These are phyloP conservation scores for Nansenia antarctica DNA, from an alignment of 2,113 vertebrate genomes.

Conservation along the genomic window DNA sequence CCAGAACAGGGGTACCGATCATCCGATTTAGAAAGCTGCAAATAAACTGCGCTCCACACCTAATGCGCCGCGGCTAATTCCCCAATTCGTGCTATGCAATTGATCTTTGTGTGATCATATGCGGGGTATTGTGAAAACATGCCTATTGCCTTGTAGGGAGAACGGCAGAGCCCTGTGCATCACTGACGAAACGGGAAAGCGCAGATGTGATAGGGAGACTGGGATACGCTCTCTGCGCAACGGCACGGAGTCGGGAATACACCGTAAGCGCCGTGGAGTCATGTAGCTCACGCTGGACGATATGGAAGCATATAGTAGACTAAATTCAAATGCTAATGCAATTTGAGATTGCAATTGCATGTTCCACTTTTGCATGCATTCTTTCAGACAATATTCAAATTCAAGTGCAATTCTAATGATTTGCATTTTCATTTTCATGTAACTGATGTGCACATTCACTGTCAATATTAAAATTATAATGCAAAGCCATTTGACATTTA, in stretches of 20 bases:
- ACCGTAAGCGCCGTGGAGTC: slow-evolving; percentile 29
- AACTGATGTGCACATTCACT: no score
- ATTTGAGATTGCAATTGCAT: no score
- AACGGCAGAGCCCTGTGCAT: slow-evolving; percentile 46
- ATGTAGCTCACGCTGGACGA: background rate
- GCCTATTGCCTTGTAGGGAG: slow-evolving; percentile 50
- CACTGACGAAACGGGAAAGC: slow-evolving; percentile 50
- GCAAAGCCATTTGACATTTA: no score
- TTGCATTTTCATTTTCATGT: no score
- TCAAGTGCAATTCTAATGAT: no score
- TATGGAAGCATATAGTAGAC: no score
- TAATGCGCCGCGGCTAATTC: slow-evolving; percentile 24
- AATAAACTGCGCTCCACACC: background rate
- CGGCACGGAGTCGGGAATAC: slow-evolving; percentile 23
- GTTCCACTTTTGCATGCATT: no score
- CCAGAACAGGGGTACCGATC: background rate
- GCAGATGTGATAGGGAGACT: slow-evolving; percentile 45
- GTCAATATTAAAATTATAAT: no score
- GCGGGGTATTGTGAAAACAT: slow-evolving; percentile 46
- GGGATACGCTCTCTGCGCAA: slow-evolving; percentile 53
- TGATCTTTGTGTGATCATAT: slow-evolving; percentile 4
- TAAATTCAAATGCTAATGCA: no score
- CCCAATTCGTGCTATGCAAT: slow-evolving; percentile 24
- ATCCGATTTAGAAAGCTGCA: background rate
- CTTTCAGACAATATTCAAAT: no score